Conservation (phyloP, 2,797 vertebrate genomes). For the Monodelphis domestica region DNA sequence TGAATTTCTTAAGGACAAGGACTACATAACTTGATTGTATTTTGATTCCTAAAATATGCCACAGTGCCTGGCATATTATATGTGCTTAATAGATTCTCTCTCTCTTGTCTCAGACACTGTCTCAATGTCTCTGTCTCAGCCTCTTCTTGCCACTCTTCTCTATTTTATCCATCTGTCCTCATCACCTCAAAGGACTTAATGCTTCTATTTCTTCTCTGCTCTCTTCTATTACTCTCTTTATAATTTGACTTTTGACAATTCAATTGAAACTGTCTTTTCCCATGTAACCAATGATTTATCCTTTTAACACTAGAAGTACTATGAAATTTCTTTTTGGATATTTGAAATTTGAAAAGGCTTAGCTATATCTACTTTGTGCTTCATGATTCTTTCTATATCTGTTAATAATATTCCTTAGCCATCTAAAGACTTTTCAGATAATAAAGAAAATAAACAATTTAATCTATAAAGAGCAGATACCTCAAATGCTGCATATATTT, state of each 20-base stretch:
- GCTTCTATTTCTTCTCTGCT: neutral
- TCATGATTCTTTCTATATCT: neutral
- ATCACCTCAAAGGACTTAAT: neutral
- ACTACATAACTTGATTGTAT: neutral
- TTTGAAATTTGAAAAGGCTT: neutral
- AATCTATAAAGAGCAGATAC: neutral
- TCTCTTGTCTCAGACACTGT: too few relatives aligned
- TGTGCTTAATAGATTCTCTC: neutral
- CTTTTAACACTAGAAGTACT: neutral
- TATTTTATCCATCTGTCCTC: neutral
- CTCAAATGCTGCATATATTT: neutral
- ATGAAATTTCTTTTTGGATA: neutral
- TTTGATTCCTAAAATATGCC: neutral
- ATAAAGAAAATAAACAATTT: neutral
- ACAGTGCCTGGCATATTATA: neutral
- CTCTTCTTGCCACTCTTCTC: neutral
- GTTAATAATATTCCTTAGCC: neutral
- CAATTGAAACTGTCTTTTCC: neutral
- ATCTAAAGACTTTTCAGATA: neutral
- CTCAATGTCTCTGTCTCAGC: too few relatives aligned
- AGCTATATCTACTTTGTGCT: neutral
- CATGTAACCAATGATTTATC: neutral
- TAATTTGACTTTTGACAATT: neutral
- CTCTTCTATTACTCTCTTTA: neutral
- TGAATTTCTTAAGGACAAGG: neutral